Percentiles rank a stretch among this genome's conserved stretches.
These are phyloP conservation scores for Numenius phaeopus DNA, from an alignment of 2,797 vertebrate genomes.

Conservation along the genomic window DNA sequence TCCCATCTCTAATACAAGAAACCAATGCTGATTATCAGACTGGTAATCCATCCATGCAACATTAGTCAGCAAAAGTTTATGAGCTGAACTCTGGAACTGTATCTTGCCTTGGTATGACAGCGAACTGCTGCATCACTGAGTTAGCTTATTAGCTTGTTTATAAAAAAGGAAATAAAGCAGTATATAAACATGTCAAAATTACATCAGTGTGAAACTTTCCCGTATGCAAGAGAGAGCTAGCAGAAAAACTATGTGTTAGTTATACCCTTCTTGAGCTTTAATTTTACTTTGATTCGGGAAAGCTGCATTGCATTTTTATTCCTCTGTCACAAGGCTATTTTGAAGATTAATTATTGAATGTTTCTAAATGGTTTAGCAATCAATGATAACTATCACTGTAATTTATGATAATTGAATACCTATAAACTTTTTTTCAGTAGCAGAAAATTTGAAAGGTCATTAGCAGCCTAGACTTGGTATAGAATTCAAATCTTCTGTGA, in stretches of 20 bases:
- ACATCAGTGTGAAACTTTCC: neutral
- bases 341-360: conserved; percentile 8
- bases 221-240: neutral
- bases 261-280: neutral
- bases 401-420: neutral
- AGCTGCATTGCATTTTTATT: neutral
- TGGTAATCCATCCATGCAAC: neutral
- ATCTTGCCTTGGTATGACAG: neutral
- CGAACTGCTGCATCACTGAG: neutral
- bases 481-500: neutral
- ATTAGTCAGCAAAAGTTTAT: neutral
- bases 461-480: neutral
- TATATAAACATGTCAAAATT: neutral
- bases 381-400: neutral
- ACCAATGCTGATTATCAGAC: neutral
- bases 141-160: neutral
- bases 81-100: neutral
- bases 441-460: neutral
- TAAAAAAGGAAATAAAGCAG: neutral
- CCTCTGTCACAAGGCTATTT: neutral
- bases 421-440: neutral
- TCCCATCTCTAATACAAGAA: neutral
- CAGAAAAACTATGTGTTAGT: neutral
- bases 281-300: neutral
- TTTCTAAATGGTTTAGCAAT: neutral